Conservation (phyloP, 1,140 invertebrate species). For the Orussus abietinus region DNA sequence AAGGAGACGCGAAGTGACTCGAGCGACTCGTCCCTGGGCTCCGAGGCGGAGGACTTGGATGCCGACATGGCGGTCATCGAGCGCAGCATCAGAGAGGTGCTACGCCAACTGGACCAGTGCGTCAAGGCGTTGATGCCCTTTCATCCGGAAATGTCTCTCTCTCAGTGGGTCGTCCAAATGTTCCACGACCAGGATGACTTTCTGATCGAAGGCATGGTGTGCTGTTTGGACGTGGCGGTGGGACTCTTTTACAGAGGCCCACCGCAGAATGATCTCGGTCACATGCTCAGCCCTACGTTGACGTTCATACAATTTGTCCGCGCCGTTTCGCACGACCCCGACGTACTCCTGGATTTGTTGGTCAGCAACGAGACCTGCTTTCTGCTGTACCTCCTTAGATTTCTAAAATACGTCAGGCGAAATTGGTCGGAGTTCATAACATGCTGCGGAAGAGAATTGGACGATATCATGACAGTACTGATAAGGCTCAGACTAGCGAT, state of each 20-base stretch:
- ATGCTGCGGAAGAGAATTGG: constrained; percentile 72
- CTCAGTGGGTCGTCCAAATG: constrained; percentile 82
- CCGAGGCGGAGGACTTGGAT: constrained; percentile 78
- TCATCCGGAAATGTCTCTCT: constrained; percentile 81
- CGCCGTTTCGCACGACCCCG: constrained; percentile 77
- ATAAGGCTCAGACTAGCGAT: constrained; percentile 77
- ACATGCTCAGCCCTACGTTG: constrained; percentile 75
- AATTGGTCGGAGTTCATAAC: constrained; percentile 80
- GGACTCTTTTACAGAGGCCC: constrained; percentile 78
- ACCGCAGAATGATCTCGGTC: constrained; percentile 69
- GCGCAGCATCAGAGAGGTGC: constrained; percentile 75
- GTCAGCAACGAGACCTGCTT: constrained; percentile 91
- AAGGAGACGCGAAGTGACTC: constrained; percentile 84
- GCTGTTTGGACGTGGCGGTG: constrained; percentile 80
- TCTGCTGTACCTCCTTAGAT: constrained; percentile 77
- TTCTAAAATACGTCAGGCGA: constrained; percentile 79
- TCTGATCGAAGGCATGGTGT: constrained; percentile 88
- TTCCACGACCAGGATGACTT: constrained; percentile 90
- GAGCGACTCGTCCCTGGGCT: constrained; percentile 75
- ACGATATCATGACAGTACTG: constrained; percentile 79
- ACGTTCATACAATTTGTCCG: constrained; percentile 82
- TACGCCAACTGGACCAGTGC: constrained; percentile 76
- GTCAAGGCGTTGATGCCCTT: constrained; percentile 78
- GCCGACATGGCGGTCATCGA: constrained; percentile 86
- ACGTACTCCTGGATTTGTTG: constrained; percentile 80